Conservation (phyloP, 2,797 vertebrate genomes). For the Pteropus rufus region DNA sequence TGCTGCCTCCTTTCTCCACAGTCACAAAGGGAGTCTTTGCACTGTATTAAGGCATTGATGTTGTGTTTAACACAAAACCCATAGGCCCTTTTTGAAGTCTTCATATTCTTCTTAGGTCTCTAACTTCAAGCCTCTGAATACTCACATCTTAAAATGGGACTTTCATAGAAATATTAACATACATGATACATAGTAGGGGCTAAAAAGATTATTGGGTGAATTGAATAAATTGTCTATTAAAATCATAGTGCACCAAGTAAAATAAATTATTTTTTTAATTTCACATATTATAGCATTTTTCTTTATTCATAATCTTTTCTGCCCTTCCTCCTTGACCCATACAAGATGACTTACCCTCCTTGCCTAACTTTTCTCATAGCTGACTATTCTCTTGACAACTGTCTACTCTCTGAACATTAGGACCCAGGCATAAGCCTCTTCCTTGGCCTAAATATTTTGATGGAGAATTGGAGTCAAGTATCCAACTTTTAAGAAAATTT, state of each 20-base stretch:
- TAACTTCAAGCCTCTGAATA: not conserved
- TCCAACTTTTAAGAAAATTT: not conserved
- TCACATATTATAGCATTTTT: not conserved
- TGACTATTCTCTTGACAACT: not conserved
- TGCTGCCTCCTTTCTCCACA: not conserved
- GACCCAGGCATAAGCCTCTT: not conserved
- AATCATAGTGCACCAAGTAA: not conserved
- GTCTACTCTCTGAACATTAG: not conserved
- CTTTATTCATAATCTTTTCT: not conserved
- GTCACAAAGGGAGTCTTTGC: not conserved
- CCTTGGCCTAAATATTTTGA: conserved; percentile 33
- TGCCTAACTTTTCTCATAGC: conserved; percentile 3
- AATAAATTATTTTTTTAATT: not conserved
- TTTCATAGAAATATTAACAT: not conserved
- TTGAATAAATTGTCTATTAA: not conserved
- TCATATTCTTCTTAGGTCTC: not conserved
- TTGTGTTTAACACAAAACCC: not conserved
- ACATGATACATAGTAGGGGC: not conserved
- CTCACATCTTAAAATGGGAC: not conserved
- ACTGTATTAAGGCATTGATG: not conserved
- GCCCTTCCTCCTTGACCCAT: not conserved
- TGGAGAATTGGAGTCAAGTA: not conserved
- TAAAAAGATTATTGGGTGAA: not conserved
- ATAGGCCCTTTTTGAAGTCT: not conserved
- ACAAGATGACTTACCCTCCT: not conserved